These are phyloP conservation scores for Chironomus striatipennis DNA, from an alignment of 1,140 invertebrate species.

Conservation along the genomic window DNA sequence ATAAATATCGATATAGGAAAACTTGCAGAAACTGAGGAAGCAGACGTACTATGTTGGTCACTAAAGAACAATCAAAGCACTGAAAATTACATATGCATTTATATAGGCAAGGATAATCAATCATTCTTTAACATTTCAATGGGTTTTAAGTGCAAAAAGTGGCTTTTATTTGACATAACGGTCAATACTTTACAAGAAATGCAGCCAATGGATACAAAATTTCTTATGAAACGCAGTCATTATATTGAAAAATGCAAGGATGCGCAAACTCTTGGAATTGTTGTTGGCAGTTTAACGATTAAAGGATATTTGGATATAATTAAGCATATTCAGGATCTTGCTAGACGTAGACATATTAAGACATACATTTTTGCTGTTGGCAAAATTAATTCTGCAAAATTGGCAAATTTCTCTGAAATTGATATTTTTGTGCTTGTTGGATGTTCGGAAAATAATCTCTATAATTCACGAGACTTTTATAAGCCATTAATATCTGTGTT, in stretches of 20 bases:
- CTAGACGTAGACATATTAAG: constrained; percentile 69
- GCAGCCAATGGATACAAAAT: constrained; percentile 39
- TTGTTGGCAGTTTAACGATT: constrained; percentile 80
- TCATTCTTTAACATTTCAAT: constrained; percentile 24
- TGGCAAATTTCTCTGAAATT: constrained; percentile 77
- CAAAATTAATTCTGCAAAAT: constrained; percentile 83
- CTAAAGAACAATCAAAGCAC: background rate
- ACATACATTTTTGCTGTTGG: constrained; percentile 87
- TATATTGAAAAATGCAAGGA: constrained; percentile 84
- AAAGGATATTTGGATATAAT: constrained; percentile 71
- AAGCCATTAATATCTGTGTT: constrained; percentile 85
- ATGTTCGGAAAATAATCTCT: constrained; percentile 79
- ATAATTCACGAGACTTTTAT: constrained; percentile 77
- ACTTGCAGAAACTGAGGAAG: background rate
- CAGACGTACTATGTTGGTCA: constrained; percentile 22
- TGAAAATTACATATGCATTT: constrained; percentile 23
- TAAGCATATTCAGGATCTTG: constrained; percentile 59
- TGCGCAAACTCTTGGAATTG: constrained; percentile 74
- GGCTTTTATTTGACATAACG: constrained; percentile 34
- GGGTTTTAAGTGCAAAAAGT: constrained; percentile 28
- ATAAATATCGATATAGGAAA: constrained; percentile 18
- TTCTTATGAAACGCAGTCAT: constrained; percentile 70
- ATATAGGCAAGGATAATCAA: constrained; percentile 25
- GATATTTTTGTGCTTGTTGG: constrained; percentile 85
- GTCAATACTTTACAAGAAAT: constrained; percentile 28